These are phyloP conservation scores for Tortricodes alternella DNA, from an alignment of 2,888 invertebrate species.

Conservation along the genomic window DNA sequence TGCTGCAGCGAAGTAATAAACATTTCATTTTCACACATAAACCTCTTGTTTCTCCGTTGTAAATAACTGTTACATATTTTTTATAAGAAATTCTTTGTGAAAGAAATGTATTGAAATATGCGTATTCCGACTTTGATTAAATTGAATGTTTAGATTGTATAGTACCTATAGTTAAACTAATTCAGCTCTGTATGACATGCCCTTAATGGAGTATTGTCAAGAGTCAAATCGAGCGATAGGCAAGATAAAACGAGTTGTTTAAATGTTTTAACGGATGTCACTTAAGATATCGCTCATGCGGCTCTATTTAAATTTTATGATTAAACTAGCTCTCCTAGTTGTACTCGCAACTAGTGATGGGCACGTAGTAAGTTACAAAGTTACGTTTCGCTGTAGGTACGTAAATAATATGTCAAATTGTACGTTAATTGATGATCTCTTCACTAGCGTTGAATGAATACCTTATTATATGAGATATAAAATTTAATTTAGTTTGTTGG, in stretches of 20 bases:
- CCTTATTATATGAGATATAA: no score
- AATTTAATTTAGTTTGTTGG: no score
- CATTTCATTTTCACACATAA: no score
- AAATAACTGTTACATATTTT: no score
- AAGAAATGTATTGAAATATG: not conserved
- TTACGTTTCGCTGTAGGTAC: no score
- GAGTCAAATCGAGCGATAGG: constrained; percentile 45
- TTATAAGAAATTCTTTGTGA: not conserved
- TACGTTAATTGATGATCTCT: no score
- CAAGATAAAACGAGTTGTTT: constrained; percentile 15
- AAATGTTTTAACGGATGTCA: not conserved
- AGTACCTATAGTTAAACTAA: no score
- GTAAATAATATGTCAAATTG: no score
- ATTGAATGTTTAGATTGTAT: constrained; percentile 33
- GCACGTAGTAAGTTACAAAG: no score
- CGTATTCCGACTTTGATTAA: not conserved
- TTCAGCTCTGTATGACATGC: constrained; percentile 16
- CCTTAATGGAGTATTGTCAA: constrained; percentile 66
- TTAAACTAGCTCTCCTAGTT: not conserved
- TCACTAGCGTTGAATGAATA: no score
- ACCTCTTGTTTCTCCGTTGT: no score
- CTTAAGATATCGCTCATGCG: not conserved
- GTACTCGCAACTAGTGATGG: not conserved
- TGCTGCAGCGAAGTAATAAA: no score
- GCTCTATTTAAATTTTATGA: not conserved